Conservation (phyloP, 2,113 vertebrate species). For the Gobius niger region DNA sequence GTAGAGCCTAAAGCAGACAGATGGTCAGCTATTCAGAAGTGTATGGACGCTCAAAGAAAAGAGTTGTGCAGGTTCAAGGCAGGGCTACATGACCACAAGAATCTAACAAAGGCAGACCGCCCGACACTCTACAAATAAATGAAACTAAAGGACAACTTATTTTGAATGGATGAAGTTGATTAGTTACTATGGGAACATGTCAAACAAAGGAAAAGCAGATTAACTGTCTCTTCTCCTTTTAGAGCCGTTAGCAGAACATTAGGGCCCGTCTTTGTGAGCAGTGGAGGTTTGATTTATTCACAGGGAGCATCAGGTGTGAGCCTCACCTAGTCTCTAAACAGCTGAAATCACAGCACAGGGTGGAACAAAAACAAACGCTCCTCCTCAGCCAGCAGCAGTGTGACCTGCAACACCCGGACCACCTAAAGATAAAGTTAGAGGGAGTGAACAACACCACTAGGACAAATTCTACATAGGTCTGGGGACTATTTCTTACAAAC, state of each 20-base stretch:
- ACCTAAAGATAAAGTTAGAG: background rate
- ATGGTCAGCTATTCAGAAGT: constrained; percentile 63
- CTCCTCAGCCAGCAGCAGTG: background rate
- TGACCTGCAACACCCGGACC: background rate
- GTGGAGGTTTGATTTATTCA: background rate
- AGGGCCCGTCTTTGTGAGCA: background rate
- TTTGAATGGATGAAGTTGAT: constrained; percentile 4
- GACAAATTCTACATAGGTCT: too few species aligned
- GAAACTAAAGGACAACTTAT: background rate
- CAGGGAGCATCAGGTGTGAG: constrained; percentile 7
- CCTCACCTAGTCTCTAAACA: constrained; percentile 14
- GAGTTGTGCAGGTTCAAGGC: constrained; percentile 19
- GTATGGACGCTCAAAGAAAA: constrained; percentile 40
- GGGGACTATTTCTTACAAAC: too few species aligned
- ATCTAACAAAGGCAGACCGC: constrained; percentile 8
- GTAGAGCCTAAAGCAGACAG: constrained; percentile 51
- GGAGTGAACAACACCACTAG: background rate
- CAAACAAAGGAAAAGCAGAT: constrained; percentile 2
- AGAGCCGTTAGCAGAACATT: background rate
- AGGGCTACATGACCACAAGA: constrained; percentile 14
- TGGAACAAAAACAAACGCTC: constrained; percentile 17
- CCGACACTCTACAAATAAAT: background rate
- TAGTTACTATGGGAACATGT: constrained; percentile 4
- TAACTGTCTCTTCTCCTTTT: constrained; percentile 8
- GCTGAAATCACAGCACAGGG: constrained; percentile 22